Conservation (phyloP, 2,888 invertebrate genomes). For the Pristionchus maxplancki region DNA sequence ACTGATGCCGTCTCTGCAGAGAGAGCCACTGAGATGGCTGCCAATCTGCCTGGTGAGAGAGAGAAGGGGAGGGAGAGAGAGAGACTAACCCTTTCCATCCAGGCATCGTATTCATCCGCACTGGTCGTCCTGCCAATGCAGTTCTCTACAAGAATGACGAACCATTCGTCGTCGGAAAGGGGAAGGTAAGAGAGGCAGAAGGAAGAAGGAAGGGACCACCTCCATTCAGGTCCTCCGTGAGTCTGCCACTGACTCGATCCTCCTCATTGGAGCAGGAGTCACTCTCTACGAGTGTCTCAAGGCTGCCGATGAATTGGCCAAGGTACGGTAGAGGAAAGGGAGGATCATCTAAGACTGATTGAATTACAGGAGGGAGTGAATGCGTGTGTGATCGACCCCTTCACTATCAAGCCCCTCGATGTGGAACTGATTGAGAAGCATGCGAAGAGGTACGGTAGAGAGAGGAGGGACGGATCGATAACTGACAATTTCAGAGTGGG, state of each 20-base stretch:
- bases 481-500: constrained; percentile 60
- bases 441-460: constrained; percentile 78
- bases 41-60: constrained; percentile 78
- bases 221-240: constrained; percentile 85
- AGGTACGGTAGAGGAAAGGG: constrained; percentile 56
- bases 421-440: constrained; percentile 85
- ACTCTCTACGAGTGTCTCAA: constrained; percentile 92
- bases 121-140: constrained; percentile 91
- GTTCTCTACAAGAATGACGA: constrained; percentile 91
- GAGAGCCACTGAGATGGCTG: constrained; percentile 94
- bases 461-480: background rate
- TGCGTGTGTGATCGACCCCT: constrained; percentile 90
- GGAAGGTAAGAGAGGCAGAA: constrained; percentile 79
- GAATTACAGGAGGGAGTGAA: constrained; percentile 80
- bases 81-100: background rate
- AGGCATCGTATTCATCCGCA: constrained; percentile 94
- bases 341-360: background rate
- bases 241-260: constrained; percentile 86
- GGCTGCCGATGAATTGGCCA: constrained; percentile 83
- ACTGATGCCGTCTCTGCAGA: constrained; percentile 93
- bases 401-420: constrained; percentile 91
- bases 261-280: constrained; percentile 93
- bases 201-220: background rate
- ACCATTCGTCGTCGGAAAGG: constrained; percentile 85
- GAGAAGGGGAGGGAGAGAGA: background rate